Conservation (phyloP, 2,888 invertebrate species). For the Arge pagana region DNA sequence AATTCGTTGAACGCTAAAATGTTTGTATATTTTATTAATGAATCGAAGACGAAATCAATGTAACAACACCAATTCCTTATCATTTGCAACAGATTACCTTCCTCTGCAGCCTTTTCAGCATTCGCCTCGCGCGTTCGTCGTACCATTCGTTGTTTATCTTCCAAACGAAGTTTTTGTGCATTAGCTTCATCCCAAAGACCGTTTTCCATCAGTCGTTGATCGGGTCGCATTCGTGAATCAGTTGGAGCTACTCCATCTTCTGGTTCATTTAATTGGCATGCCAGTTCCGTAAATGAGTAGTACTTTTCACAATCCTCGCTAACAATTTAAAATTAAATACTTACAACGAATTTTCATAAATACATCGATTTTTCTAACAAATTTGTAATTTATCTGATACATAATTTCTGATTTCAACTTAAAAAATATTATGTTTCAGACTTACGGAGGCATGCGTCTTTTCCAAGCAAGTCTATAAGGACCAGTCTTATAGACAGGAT, state of each 20-base stretch:
- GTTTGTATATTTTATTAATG: too few relatives aligned
- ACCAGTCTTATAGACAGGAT: conserved; percentile 92
- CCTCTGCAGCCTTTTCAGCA: conserved; percentile 72
- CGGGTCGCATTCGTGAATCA: conserved; percentile 89
- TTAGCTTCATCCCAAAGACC: conserved; percentile 93
- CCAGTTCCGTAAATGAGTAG: conserved; percentile 94
- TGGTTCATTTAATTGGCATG: conserved; percentile 94
- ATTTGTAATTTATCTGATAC: background rate
- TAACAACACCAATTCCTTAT: too few relatives aligned
- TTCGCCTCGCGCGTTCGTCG: conserved; percentile 79
- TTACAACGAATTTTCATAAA: background rate
- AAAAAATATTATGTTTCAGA: conserved; percentile 29
- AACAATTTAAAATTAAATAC: conserved; percentile 12
- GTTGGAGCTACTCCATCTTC: conserved; percentile 94
- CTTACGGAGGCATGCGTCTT: conserved; percentile 74
- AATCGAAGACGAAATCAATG: conserved; percentile 5
- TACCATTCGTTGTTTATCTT: conserved; percentile 91
- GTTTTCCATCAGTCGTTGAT: conserved; percentile 97
- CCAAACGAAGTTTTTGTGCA: conserved; percentile 80
- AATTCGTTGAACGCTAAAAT: conserved; percentile 21
- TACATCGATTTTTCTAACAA: background rate
- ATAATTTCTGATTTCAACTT: background rate
- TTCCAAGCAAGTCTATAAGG: conserved; percentile 87
- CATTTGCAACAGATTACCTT: too few relatives aligned
- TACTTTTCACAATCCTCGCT: conserved; percentile 72